These are phyloP conservation scores for Silurus lanzhouensis DNA, from an alignment of 2,797 vertebrate species.

Conservation along the genomic window DNA sequence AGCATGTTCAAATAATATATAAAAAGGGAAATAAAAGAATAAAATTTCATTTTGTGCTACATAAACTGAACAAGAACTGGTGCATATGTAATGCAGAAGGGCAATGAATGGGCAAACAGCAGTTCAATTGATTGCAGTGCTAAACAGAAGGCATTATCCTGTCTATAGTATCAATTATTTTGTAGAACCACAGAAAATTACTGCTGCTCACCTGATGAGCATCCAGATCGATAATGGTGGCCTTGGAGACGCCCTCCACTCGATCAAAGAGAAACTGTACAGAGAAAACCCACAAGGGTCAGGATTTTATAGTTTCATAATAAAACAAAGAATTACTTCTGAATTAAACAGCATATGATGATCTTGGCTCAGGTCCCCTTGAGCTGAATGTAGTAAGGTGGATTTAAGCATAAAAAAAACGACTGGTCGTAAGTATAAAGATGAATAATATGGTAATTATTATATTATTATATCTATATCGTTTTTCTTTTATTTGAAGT, in stretches of 20 bases:
- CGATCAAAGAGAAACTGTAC: constrained; percentile 90
- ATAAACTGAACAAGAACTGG: background rate
- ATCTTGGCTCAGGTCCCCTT: background rate
- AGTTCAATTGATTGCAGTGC: constrained; percentile 39
- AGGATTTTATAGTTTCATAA: constrained; percentile 14
- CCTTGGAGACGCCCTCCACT: constrained; percentile 85
- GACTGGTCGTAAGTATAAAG: background rate
- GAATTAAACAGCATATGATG: background rate
- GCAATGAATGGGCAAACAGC: background rate
- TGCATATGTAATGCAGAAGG: background rate
- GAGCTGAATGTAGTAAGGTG: background rate
- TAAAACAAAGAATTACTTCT: background rate
- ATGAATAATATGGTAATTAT: background rate
- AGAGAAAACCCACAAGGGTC: constrained; percentile 37
- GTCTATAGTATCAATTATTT: constrained; percentile 50
- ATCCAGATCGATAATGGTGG: constrained; percentile 91
- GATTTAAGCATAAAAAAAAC: background rate
- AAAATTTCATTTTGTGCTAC: background rate
- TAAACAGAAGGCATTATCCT: constrained; percentile 53
- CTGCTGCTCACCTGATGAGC: constrained; percentile 88
- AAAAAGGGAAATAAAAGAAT: background rate
- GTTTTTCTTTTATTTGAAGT: background rate
- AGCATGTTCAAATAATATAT: constrained; percentile 11
- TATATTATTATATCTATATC: background rate
- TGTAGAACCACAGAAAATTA: constrained; percentile 43